Percentiles rank a stretch among this genome's conserved stretches.
These are phyloP conservation scores for Grammatotria lemairii DNA, from an alignment of 2,113 vertebrate genomes.

Conservation along the genomic window DNA sequence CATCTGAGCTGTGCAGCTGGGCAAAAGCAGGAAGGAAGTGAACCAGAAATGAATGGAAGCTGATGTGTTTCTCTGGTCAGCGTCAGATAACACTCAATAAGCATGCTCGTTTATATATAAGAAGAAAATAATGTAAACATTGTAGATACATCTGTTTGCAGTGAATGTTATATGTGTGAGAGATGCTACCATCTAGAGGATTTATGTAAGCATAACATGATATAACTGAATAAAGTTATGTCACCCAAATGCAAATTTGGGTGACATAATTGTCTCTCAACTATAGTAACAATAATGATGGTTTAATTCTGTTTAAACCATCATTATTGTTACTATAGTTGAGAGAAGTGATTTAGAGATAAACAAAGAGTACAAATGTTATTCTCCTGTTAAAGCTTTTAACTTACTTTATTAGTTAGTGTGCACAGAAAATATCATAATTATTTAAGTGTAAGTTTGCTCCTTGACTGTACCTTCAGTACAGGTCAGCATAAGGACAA, in stretches of 20 bases:
- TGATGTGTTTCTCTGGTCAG: background rate
- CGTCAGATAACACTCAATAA: slow-evolving; percentile 25
- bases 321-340: background rate
- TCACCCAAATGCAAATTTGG: background rate
- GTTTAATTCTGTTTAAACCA: no score
- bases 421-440: background rate
- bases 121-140: background rate
- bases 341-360: background rate
- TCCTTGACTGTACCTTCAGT: background rate
- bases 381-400: background rate
- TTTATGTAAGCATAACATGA: background rate
- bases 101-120: background rate
- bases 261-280: no score
- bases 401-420: background rate
- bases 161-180: background rate
- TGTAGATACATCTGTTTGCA: background rate
- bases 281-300: no score
- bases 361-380: background rate
- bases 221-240: background rate
- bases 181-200: slow-evolving; percentile 52
- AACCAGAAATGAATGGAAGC: background rate
- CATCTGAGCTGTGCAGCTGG: background rate
- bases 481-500: background rate
- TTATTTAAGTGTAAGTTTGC: background rate
- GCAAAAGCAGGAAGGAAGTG: slow-evolving; percentile 1